A percentile compares a stretch with the other conserved stretches of the same genome.
Evolutionary conservation across 2,888 invertebrate species (phyloP).

Genomic region (Calliscelio sp.): DNA sequence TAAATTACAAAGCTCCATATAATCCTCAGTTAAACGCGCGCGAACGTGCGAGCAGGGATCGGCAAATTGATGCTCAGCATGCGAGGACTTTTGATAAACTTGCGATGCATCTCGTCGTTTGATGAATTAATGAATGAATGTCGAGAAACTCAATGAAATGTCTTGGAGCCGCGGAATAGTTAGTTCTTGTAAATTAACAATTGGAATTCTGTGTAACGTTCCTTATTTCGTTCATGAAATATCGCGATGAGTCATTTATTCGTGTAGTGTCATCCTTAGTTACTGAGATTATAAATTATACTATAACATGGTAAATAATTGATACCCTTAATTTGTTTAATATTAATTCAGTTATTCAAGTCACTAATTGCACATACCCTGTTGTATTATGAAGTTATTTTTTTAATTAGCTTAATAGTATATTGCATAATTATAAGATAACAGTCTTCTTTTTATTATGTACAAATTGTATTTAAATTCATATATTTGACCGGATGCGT

Average conservation of each 20-base stretch:
- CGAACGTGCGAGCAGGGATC: conserved; percentile 51
- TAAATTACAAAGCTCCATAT: conserved; percentile 52
- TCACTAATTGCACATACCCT: no score
- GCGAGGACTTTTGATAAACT: conserved; percentile 47
- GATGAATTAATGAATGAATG: conserved; percentile 28
- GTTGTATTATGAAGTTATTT: no score
- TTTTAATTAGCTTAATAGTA: no score
- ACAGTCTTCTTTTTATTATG: no score
- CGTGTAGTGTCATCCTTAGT: conserved; percentile 20
- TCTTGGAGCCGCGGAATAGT: conserved; percentile 44
- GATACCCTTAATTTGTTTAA: no score
- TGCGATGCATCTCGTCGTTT: conserved; percentile 29
- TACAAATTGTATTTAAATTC: no score
- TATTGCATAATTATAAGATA: no score
- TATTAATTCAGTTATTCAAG: no score
- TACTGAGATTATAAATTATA: conserved; percentile 27
- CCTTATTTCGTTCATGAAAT: conserved; percentile 21
- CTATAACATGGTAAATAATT: conserved; percentile 29
- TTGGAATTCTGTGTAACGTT: neutral
- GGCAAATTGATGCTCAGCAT: conserved; percentile 39
- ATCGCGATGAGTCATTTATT: neutral
- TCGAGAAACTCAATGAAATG: conserved; percentile 52
- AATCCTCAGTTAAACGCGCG: conserved; percentile 59
- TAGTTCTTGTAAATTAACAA: conserved; percentile 34
- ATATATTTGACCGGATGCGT: conserved; percentile 30